A percentile compares a stretch with the other conserved stretches of the same genome.
Conservation (phyloP, 53 echinoderm and acorn worm species). For the Hippasteria phrygiana region DNA sequence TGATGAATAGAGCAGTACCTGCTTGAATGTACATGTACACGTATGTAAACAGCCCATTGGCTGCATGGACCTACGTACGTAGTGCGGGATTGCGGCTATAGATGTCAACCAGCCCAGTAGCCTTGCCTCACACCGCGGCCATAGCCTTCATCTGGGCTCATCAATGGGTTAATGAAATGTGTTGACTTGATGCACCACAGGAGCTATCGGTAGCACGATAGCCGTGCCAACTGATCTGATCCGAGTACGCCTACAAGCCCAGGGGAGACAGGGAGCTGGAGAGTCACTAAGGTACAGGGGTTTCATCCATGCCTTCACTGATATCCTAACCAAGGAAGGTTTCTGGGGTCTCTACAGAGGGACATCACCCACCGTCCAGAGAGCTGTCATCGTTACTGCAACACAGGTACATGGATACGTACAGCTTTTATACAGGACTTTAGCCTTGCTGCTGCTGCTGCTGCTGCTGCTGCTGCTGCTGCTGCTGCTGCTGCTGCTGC, state of each 20-base stretch:
- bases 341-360: conserved; percentile 91
- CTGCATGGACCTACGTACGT: too few species aligned
- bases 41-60: too few species aligned
- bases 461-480: too few species aligned
- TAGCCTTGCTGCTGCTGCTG: too few species aligned
- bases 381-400: conserved; percentile 91
- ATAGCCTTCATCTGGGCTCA: background rate
- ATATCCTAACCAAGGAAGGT: conserved; percentile 84
- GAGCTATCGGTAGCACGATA: conserved; percentile 86
- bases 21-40: too few species aligned
- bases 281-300: conserved; percentile 72
- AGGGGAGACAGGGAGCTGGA: conserved; percentile 70
- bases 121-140: too few species aligned
- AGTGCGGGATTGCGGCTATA: too few species aligned
- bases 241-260: conserved; percentile 87
- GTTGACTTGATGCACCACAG: conserved; percentile 39
- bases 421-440: too few species aligned
- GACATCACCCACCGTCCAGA: conserved; percentile 90
- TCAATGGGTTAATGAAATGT: background rate
- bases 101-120: too few species aligned
- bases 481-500: too few species aligned
- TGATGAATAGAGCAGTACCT: too few species aligned
- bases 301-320: conserved; percentile 82
- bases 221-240: conserved; percentile 93
- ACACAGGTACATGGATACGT: conserved; percentile 75